phyloP scores from a whole-genome alignment of 35 echinoderm and acorn worm species.

The Ptychodera flava region DNA sequence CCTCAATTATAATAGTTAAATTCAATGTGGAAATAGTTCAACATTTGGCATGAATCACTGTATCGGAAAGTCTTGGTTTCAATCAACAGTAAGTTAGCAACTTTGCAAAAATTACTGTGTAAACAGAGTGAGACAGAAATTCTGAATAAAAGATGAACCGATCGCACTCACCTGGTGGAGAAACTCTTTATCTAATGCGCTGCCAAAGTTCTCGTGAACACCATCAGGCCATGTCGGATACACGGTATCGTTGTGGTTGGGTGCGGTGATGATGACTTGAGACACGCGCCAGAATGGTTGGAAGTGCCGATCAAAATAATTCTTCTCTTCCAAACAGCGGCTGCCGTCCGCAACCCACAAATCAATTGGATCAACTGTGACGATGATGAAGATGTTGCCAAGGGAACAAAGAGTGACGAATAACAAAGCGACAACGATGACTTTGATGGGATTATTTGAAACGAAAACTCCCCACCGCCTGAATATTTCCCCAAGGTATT shows the following conservation, averaged over 20 bases:
- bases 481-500: slow-evolving; percentile 38
- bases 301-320: slow-evolving; percentile 58
- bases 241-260: not conserved
- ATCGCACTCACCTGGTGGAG: slow-evolving; percentile 13
- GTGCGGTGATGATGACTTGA: slow-evolving; percentile 54
- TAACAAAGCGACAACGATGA: slow-evolving; percentile 40
- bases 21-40: no score
- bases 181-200: slow-evolving; percentile 8
- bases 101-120: no score
- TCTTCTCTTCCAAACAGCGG: slow-evolving; percentile 37
- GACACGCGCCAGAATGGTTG: slow-evolving; percentile 52
- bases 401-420: slow-evolving; percentile 31
- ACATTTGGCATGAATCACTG: no score
- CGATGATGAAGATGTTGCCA: slow-evolving; percentile 20
- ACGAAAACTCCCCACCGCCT: slow-evolving; percentile 54
- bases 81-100: no score
- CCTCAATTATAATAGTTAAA: no score
- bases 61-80: no score
- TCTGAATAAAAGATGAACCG: no score
- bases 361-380: slow-evolving; percentile 61
- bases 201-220: slow-evolving; percentile 3
- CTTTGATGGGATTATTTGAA: slow-evolving; percentile 42
- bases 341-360: slow-evolving; percentile 57
- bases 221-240: slow-evolving; percentile 31
- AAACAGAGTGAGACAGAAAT: no score